Percentiles rank a stretch among this genome's conserved stretches.
Evolutionary conservation across 2,888 invertebrate species (phyloP).

Genomic region (Nephrocerus scutellatus): DNA sequence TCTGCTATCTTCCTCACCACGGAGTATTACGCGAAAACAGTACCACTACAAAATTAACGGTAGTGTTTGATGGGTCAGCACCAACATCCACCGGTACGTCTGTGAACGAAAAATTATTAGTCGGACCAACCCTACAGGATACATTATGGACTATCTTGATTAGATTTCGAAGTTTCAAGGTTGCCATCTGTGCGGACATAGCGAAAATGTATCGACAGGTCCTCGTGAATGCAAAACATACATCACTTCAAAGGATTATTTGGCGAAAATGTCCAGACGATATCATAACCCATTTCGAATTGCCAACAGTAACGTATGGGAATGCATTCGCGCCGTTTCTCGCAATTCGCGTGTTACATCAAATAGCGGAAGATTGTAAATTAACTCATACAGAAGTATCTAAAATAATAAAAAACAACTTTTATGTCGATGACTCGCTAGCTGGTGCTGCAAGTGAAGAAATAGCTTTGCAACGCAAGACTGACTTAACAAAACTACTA

Average conservation of each 20-base stretch:
- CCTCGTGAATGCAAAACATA: slow-evolving; percentile 11
- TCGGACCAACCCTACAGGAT: slow-evolving; percentile 17
- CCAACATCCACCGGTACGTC: slow-evolving; percentile 12
- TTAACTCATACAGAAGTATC: slow-evolving; percentile 11
- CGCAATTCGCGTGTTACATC: slow-evolving; percentile 16
- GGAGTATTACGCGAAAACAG: slow-evolving; percentile 16
- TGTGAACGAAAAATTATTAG: slow-evolving; percentile 15
- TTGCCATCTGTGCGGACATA: slow-evolving; percentile 21
- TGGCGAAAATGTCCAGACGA: slow-evolving; percentile 5
- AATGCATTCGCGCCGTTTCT: slow-evolving; percentile 19
- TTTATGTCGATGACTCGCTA: slow-evolving; percentile 19
- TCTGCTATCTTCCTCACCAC: slow-evolving; percentile 20
- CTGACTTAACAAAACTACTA: too few relatives aligned
- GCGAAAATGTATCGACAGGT: slow-evolving; percentile 23
- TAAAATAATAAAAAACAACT: slow-evolving; percentile 7
- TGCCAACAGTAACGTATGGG: slow-evolving; percentile 20
- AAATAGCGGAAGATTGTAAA: slow-evolving; percentile 12
- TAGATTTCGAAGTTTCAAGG: slow-evolving; percentile 13
- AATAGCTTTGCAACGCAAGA: too few relatives aligned
- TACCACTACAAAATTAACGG: slow-evolving; percentile 16
- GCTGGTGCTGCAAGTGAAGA: too few relatives aligned
- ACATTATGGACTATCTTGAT: slow-evolving; percentile 15
- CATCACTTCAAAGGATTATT: slow-evolving; percentile 18
- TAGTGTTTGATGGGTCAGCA: slow-evolving; percentile 22
- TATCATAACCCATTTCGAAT: slow-evolving; percentile 9